These are phyloP conservation scores for Syngnathoides biaculeatus DNA, from an alignment of 2,113 vertebrate genomes.

Conservation along the genomic window DNA sequence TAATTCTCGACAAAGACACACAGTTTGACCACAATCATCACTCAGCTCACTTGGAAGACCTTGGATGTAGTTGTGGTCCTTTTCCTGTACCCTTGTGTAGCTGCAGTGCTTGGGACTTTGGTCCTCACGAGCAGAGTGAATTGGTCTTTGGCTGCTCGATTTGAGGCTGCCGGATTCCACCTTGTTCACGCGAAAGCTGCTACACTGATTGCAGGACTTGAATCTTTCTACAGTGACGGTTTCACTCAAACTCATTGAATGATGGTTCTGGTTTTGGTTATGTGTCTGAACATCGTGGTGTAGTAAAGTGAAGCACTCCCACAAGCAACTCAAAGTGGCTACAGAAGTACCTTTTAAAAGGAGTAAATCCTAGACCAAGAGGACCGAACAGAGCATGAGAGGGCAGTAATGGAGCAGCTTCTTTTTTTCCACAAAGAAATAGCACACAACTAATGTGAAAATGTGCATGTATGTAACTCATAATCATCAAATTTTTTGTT, in stretches of 20 bases:
- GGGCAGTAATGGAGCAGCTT: not conserved
- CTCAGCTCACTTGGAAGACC: conserved; percentile 15
- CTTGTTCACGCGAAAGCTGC: conserved; percentile 20
- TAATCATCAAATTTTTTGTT: not conserved
- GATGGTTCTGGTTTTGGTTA: conserved; percentile 24
- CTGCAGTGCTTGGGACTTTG: conserved; percentile 22
- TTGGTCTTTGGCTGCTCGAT: conserved; percentile 12
- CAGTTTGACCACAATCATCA: not conserved
- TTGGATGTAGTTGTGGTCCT: conserved; percentile 8
- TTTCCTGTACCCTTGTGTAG: not conserved
- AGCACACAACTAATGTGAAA: not conserved
- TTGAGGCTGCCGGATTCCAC: conserved; percentile 14
- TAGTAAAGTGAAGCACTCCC: conserved; percentile 84
- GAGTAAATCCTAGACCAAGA: conserved; percentile 76
- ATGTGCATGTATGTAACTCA: not conserved
- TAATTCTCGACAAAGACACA: not conserved
- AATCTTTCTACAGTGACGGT: conserved; percentile 7
- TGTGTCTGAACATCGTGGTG: conserved; percentile 81
- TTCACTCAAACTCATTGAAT: conserved; percentile 2
- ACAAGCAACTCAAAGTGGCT: conserved; percentile 89
- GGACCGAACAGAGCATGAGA: not conserved
- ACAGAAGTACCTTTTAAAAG: conserved; percentile 90
- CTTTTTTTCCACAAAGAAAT: not conserved
- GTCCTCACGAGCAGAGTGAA: conserved; percentile 22
- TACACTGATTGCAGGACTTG: conserved; percentile 16